Percentiles rank a stretch among this genome's conserved stretches.
Evolutionary conservation across 2,888 invertebrate species (phyloP).

Genomic region (Seladonia tumulorum): DNA sequence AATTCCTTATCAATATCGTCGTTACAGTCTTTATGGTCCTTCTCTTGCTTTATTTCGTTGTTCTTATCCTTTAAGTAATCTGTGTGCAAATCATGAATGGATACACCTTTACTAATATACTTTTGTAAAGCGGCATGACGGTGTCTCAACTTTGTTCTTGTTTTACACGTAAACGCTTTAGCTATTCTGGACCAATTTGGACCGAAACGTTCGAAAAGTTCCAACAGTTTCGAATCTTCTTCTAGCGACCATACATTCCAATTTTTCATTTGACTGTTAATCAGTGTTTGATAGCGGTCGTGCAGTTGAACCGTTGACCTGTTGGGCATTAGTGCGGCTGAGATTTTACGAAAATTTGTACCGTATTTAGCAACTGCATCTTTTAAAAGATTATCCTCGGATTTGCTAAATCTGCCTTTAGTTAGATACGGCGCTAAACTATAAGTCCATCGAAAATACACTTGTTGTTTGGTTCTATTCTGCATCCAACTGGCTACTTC

Average conservation of each 20-base stretch:
- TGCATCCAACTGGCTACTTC: conserved; percentile 88
- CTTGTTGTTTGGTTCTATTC: conserved; percentile 87
- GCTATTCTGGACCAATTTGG: conserved; percentile 86
- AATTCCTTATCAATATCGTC: conserved; percentile 78
- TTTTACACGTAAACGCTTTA: conserved; percentile 85
- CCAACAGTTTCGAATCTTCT: conserved; percentile 87
- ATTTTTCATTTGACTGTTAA: conserved; percentile 79
- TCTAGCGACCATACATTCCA: conserved; percentile 87
- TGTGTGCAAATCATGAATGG: conserved; percentile 43
- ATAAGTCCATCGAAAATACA: conserved; percentile 86
- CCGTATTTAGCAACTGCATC: conserved; percentile 88
- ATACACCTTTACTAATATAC: conserved; percentile 59
- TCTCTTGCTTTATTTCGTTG: conserved; percentile 29
- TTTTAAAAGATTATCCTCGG: conserved; percentile 89
- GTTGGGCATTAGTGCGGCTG: conserved; percentile 86
- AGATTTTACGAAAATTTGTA: conserved; percentile 86
- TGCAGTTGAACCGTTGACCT: conserved; percentile 88
- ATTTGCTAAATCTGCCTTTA: conserved; percentile 88
- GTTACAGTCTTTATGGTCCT: conserved; percentile 75
- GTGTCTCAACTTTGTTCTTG: conserved; percentile 87
- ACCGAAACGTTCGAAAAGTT: conserved; percentile 85
- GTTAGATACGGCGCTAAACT: conserved; percentile 84
- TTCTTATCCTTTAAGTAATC: neutral
- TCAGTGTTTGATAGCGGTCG: conserved; percentile 86
- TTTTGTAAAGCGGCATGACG: conserved; percentile 85